These are phyloP conservation scores for Hypocryptadius cinnamomeus DNA, from an alignment of 2,113 vertebrate genomes.

Conservation along the genomic window DNA sequence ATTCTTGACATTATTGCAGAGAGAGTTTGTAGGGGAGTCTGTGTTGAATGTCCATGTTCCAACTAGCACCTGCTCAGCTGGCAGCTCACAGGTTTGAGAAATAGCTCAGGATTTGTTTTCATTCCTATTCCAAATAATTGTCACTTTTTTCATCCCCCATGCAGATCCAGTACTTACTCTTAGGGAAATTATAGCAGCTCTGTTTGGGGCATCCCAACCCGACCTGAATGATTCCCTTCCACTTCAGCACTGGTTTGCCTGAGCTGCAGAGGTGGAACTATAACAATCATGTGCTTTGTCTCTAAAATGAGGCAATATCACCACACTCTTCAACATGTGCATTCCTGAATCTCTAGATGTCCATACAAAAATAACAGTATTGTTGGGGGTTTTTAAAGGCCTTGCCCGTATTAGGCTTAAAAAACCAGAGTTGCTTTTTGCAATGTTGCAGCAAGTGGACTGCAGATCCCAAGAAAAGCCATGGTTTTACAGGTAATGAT, in stretches of 20 bases:
- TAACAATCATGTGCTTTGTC: background rate
- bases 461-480: background rate
- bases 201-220: background rate
- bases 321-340: background rate
- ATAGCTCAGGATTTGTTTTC: background rate
- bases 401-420: background rate
- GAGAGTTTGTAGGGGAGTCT: background rate
- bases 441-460: background rate
- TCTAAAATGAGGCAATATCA: background rate
- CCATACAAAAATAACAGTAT: background rate
- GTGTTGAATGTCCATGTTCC: background rate
- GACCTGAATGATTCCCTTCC: background rate
- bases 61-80: background rate
- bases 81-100: background rate
- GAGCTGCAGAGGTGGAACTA: background rate
- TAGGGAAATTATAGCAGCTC: background rate
- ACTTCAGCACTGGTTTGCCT: background rate
- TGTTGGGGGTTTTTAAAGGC: rapidly evolving
- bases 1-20: background rate
- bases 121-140: background rate
- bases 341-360: background rate
- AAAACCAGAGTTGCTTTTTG: background rate
- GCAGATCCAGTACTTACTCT: background rate
- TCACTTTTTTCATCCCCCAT: background rate
- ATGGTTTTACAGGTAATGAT: background rate